Evolutionary conservation across 2,797 vertebrate species (phyloP).

Genomic region (Chelon auratus): DNA sequence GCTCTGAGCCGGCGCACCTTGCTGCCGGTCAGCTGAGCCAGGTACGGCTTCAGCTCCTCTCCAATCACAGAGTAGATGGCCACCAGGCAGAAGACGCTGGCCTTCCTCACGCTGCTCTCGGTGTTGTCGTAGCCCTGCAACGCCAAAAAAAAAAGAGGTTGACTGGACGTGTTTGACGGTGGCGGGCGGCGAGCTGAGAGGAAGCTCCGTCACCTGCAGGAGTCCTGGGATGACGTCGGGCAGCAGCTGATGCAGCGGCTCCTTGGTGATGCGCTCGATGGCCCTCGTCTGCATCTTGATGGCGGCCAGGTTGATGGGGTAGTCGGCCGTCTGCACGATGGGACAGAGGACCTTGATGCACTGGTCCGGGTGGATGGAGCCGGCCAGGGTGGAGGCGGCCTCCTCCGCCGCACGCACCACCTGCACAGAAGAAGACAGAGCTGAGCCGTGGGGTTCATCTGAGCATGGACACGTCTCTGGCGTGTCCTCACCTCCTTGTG

Average conservation of each 20-base stretch:
- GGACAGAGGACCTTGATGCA: slow-evolving; percentile 99
- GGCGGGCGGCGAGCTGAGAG: not conserved
- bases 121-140: slow-evolving; percentile 96
- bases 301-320: slow-evolving; percentile 97
- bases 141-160: not conserved
- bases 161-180: no score
- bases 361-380: slow-evolving; percentile 96
- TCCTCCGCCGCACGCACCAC: slow-evolving; percentile 97
- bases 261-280: slow-evolving; percentile 94
- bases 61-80: slow-evolving; percentile 99
- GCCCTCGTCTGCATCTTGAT: slow-evolving; percentile 99
- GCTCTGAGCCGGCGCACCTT: slow-evolving; percentile 85
- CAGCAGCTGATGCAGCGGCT: slow-evolving; percentile 89
- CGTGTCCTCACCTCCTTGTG: slow-evolving; percentile 91
- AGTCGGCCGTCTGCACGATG: slow-evolving; percentile 97
- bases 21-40: slow-evolving; percentile 97
- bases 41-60: slow-evolving; percentile 97
- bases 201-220: slow-evolving; percentile 86
- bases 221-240: slow-evolving; percentile 96
- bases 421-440: slow-evolving; percentile 68
- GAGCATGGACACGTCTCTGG: no score
- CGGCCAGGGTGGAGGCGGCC: slow-evolving; percentile 92
- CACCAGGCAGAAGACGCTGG: slow-evolving; percentile 97
- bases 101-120: slow-evolving; percentile 98
- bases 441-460: no score